phyloP scores from a whole-genome alignment of 2,888 invertebrate species.

The Sesia apiformis region DNA sequence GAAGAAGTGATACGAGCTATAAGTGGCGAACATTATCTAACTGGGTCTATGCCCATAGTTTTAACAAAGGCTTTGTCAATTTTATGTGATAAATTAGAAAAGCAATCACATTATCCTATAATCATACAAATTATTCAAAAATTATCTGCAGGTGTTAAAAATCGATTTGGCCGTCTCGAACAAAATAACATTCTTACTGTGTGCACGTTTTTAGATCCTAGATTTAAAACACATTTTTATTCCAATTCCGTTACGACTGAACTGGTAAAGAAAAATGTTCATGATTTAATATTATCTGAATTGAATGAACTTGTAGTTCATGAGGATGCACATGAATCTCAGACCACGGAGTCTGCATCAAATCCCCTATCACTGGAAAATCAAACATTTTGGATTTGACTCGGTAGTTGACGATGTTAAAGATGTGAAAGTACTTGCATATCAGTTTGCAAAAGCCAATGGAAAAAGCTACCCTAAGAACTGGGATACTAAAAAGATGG shows the following conservation, averaged over 20 bases:
- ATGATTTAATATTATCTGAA: neutral
- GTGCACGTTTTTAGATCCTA: neutral
- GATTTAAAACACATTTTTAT: neutral
- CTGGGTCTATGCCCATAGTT: conserved; percentile 12
- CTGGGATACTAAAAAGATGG: conserved; percentile 10
- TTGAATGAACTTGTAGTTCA: neutral
- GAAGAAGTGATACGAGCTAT: neutral
- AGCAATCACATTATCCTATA: neutral
- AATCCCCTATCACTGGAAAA: neutral
- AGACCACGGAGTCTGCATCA: neutral
- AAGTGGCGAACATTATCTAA: conserved; percentile 11
- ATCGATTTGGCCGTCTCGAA: neutral
- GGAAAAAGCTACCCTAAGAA: conserved; percentile 11
- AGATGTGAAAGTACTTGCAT: neutral
- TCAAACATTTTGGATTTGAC: neutral
- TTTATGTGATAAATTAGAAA: neutral
- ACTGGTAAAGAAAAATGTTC: neutral
- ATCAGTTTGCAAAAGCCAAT: conserved; percentile 12
- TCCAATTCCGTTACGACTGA: neutral
- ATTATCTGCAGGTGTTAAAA: neutral
- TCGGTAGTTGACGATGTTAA: neutral
- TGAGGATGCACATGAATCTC: no score
- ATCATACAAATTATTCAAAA: neutral
- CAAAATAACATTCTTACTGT: neutral
- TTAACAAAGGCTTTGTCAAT: conserved; percentile 12